Base-by-base conservation (phyloP, 1,140 invertebrate species). In the Rhizoglyphus robini region DNA sequence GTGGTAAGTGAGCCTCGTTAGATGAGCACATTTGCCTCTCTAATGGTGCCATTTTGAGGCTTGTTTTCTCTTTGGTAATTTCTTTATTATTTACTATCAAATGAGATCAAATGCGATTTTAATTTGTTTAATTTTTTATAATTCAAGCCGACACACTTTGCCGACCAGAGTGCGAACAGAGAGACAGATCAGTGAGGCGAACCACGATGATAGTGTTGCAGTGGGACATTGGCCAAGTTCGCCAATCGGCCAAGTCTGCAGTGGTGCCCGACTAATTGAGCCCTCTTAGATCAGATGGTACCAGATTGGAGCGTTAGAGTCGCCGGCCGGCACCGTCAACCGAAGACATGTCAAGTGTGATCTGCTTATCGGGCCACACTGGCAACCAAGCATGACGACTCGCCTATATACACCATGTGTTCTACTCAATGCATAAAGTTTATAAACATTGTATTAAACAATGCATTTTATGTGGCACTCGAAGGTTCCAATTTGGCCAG, bases 121-220 rank as follows among this genome's bases (percentile, higher is more conserved):
- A 54, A 54, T 54, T 27, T 54, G 23, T 54, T 54, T 54, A 54
- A 54, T 54, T 54, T 54, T 54, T 41, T 11, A 41, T 41, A 41
- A 41, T 41, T 41, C 18, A 41, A 41, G 36, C 36, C 36, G 36
- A 8, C 36, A 41, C 36, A 11, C 18, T 41, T 41, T 41, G 8
- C 18, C 18, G 8, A 41, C 18, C 36, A 11, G n/a, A n/a, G n/a
- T 41, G 36, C 18, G 36, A 41, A 41, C 36, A 41, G 8, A 18
- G 36, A 41, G 8, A 41, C 36, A n/a, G 36, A 41, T 41, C 36
- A 41, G 36, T 41, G 36, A 41, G 18, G 36, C 36, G 36, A 41
- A 41, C 36, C 8, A 41, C 8, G 36, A 8, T 18, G 36, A 41
- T 41, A 18, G 36, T 41, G 36, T 41, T 8, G 18, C 18, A 8